Conservation (phyloP, 2,797 vertebrate species). For the Enteromius unitaeniatus region DNA sequence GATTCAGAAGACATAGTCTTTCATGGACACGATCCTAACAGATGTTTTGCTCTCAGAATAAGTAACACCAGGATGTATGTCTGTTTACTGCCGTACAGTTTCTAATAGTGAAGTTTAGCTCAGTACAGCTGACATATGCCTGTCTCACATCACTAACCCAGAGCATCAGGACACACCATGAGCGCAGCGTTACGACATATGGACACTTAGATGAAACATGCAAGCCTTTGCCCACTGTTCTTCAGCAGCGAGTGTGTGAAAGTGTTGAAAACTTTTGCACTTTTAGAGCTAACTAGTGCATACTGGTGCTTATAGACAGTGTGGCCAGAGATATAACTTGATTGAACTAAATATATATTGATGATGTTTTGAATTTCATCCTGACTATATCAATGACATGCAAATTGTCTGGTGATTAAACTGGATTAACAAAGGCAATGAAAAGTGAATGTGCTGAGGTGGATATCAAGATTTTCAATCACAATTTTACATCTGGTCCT, state of each 20-base stretch:
- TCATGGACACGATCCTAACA: neutral
- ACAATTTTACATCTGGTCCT: neutral
- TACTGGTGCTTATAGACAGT: constrained; percentile 67
- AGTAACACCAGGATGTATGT: neutral
- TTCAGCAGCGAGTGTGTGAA: constrained; percentile 47
- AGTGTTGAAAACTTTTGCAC: constrained; percentile 34
- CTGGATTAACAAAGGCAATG: neutral
- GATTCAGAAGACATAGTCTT: neutral
- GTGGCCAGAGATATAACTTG: constrained; percentile 68
- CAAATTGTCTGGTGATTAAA: neutral
- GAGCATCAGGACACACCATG: constrained; percentile 52
- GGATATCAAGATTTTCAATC: neutral
- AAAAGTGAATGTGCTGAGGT: neutral
- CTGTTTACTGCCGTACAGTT: constrained; percentile 13
- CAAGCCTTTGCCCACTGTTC: constrained; percentile 30
- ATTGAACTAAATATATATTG: neutral
- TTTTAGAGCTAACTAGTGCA: constrained; percentile 19
- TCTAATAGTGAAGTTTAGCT: constrained; percentile 24
- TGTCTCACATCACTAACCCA: constrained; percentile 53
- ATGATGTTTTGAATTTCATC: neutral
- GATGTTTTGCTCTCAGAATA: neutral
- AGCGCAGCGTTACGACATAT: constrained; percentile 54
- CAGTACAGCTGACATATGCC: constrained; percentile 49
- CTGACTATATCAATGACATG: neutral
- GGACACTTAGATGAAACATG: constrained; percentile 41